These are phyloP conservation scores for Eledone cirrhosa DNA, from an alignment of 2,888 invertebrate species.

Conservation along the genomic window DNA sequence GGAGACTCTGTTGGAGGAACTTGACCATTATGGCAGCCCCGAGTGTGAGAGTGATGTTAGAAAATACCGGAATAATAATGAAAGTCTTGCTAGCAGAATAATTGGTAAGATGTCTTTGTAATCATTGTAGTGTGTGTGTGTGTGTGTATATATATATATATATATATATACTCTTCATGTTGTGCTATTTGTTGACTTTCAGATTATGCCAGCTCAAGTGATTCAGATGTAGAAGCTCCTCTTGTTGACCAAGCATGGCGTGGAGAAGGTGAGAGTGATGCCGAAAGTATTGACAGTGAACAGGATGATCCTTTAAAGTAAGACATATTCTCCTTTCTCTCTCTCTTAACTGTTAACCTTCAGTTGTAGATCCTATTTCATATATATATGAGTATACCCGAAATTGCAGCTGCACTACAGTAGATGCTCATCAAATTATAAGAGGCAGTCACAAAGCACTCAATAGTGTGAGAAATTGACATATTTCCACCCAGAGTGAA, in stretches of 20 bases:
- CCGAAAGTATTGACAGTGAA: conserved; percentile 81
- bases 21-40: conserved; percentile 72
- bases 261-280: conserved; percentile 77
- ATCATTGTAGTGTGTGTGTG: too few relatives aligned
- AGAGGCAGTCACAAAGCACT: too few relatives aligned
- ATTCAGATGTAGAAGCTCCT: conserved; percentile 77
- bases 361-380: too few relatives aligned
- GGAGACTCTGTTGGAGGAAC: conserved; percentile 74
- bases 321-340: conserved; percentile 44
- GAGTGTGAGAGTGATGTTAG: conserved; percentile 14
- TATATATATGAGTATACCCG: too few relatives aligned
- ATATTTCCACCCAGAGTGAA: too few relatives aligned
- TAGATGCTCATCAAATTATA: too few relatives aligned
- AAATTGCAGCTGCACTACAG: too few relatives aligned
- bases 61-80: conserved; percentile 33
- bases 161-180: too few relatives aligned
- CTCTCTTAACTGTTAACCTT: too few relatives aligned
- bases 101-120: conserved; percentile 43
- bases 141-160: too few relatives aligned
- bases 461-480: too few relatives aligned
- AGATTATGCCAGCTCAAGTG: conserved; percentile 79
- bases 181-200: conserved; percentile 62
- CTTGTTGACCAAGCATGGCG: conserved; percentile 72
- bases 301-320: conserved; percentile 81
- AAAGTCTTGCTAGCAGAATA: conserved; percentile 55